phyloP scores from a whole-genome alignment of 35 echinoderm and acorn worm genomes.

The Holothuria glaberrima region DNA sequence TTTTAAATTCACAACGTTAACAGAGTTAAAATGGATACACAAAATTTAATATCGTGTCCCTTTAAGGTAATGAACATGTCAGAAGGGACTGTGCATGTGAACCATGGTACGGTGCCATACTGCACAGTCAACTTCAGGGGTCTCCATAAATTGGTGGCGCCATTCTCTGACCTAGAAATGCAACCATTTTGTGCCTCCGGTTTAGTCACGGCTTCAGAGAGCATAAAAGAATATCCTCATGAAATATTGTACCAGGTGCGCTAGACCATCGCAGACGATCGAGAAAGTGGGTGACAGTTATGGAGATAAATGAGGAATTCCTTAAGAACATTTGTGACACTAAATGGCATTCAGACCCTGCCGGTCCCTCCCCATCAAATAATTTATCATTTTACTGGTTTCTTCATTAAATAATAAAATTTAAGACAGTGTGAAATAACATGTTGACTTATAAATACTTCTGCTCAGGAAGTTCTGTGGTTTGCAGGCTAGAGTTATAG shows the following conservation, averaged over 20 bases:
- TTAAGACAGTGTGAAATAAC: no score
- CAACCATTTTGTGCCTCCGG: not conserved
- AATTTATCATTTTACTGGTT: constrained; percentile 11
- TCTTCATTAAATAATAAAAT: constrained; percentile 23
- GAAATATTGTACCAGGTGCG: constrained; percentile 40
- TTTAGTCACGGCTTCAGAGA: no score
- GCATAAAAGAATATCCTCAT: not conserved
- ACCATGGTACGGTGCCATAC: no score
- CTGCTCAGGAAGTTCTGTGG: no score
- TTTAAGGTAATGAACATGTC: no score
- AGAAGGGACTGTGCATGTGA: no score
- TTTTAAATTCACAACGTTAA: no score
- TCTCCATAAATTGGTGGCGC: constrained; percentile 13
- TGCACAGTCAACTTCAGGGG: no score
- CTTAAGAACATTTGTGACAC: constrained; percentile 27
- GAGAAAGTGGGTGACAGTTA: constrained; percentile 31
- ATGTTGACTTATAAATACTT: no score
- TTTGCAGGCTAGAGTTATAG: no score
- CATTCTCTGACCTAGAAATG: constrained; percentile 52
- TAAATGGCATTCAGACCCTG: not conserved
- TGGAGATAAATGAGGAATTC: constrained; percentile 53
- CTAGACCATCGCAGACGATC: not conserved
- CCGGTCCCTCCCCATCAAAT: constrained; percentile 24
- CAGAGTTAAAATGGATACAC: no score
- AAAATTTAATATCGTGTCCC: no score